Percentiles rank a stretch among this genome's conserved stretches.
These are phyloP conservation scores for Haliclystus octoradiatus DNA, from an alignment of 30 jellyfish, hydroid and myxozoan genomes.

Conservation along the genomic window DNA sequence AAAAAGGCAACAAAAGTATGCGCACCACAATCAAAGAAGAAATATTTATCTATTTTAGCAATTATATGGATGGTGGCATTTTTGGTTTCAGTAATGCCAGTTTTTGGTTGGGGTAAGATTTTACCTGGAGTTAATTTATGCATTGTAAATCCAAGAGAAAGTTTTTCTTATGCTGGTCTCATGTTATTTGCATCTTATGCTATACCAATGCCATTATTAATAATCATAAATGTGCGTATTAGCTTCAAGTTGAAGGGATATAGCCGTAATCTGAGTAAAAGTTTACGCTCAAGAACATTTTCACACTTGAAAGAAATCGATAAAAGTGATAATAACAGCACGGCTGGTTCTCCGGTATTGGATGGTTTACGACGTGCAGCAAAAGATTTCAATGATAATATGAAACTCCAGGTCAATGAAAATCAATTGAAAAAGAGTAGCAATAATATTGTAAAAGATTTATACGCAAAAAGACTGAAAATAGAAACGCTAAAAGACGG, in stretches of 20 bases:
- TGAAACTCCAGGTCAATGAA: background rate
- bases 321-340: too few relatives aligned
- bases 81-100: conserved; percentile 48
- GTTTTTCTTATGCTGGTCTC: conserved; percentile 37
- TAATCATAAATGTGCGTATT: conserved; percentile 50
- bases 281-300: background rate
- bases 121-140: conserved; percentile 78
- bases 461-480: background rate
- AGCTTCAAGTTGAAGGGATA: conserved; percentile 44
- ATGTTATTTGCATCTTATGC: conserved; percentile 45
- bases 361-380: background rate
- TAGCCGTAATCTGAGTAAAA: background rate
- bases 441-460: too few relatives aligned
- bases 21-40: conserved; percentile 26
- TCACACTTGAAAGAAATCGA: background rate
- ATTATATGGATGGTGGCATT: conserved; percentile 60
- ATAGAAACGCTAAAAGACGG: background rate
- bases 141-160: conserved; percentile 61
- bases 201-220: conserved; percentile 38
- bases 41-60: conserved; percentile 26
- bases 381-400: background rate
- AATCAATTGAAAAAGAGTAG: background rate
- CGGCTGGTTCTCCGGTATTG: background rate
- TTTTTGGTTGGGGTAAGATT: conserved; percentile 89
- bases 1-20: conserved; percentile 51